Conservation (phyloP, 1,140 invertebrate genomes). For the Brachionus rubens region DNA sequence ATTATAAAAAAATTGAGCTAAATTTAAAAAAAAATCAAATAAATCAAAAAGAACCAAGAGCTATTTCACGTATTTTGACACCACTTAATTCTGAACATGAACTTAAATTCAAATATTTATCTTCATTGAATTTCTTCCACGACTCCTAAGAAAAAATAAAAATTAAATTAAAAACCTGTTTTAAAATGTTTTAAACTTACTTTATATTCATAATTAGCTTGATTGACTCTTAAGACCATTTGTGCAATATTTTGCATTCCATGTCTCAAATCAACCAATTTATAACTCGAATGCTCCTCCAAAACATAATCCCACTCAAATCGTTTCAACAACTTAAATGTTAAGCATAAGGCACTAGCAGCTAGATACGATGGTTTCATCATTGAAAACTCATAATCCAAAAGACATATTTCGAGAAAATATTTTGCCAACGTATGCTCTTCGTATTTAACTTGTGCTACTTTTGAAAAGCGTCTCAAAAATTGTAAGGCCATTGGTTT, state of each 20-base stretch:
- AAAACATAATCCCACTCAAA: background rate
- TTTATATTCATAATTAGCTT: background rate
- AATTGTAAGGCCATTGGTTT: conserved; percentile 1
- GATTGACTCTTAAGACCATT: conserved; percentile 16
- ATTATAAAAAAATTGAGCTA: too few species aligned
- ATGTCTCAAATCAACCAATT: conserved; percentile 13
- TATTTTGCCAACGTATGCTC: conserved; percentile 26
- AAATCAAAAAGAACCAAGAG: background rate
- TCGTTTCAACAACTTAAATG: background rate
- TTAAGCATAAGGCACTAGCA: background rate
- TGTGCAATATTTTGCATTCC: conserved; percentile 35
- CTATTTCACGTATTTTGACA: background rate
- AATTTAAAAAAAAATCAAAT: too few species aligned
- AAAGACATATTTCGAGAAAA: background rate
- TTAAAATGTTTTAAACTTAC: background rate
- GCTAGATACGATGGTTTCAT: background rate
- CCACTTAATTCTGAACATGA: background rate
- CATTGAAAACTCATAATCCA: conserved; percentile 6
- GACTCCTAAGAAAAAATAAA: background rate
- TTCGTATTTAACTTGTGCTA: background rate
- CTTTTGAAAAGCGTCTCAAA: background rate
- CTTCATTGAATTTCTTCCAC: background rate
- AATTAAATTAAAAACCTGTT: background rate
- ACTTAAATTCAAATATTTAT: background rate
- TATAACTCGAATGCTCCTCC: background rate